Evolutionary conservation across 2,113 vertebrate species (phyloP).

Genomic region (Malurus melanocephalus): DNA sequence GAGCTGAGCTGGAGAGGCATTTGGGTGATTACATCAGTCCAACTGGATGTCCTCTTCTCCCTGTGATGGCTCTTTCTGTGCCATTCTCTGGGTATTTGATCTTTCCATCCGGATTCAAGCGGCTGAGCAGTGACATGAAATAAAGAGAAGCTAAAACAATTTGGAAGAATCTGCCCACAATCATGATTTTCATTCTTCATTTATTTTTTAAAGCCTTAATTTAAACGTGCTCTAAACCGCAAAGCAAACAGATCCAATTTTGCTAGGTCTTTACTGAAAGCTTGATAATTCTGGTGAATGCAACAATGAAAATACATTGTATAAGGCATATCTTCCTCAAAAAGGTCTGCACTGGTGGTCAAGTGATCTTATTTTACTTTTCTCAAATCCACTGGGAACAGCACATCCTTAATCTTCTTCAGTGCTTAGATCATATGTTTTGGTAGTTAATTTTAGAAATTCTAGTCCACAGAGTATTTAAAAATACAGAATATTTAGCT

Average conservation of each 20-base stretch:
- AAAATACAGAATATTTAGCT: background rate
- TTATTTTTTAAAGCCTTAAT: conserved; percentile 39
- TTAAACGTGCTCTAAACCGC: conserved; percentile 37
- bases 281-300: background rate
- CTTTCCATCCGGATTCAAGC: background rate
- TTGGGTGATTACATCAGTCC: conserved; percentile 45
- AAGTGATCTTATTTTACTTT: background rate
- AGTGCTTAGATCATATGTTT: background rate
- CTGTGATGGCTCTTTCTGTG: conserved; percentile 35
- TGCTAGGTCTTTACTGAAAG: background rate
- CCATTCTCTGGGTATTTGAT: conserved; percentile 36
- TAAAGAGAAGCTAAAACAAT: conserved; percentile 19
- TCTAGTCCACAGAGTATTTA: background rate
- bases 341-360: background rate
- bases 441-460: background rate
- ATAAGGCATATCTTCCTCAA: background rate
- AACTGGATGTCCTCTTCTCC: conserved; percentile 29
- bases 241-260: conserved; percentile 11
- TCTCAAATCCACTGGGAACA: background rate
- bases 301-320: conserved; percentile 21
- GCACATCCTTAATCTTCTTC: background rate
- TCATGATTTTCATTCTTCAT: conserved; percentile 45
- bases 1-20: background rate
- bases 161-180: conserved; percentile 26
- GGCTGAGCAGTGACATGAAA: conserved; percentile 2